These are phyloP conservation scores for Mactra quadrangularis DNA, from an alignment of 1,140 invertebrate genomes.

Conservation along the genomic window DNA sequence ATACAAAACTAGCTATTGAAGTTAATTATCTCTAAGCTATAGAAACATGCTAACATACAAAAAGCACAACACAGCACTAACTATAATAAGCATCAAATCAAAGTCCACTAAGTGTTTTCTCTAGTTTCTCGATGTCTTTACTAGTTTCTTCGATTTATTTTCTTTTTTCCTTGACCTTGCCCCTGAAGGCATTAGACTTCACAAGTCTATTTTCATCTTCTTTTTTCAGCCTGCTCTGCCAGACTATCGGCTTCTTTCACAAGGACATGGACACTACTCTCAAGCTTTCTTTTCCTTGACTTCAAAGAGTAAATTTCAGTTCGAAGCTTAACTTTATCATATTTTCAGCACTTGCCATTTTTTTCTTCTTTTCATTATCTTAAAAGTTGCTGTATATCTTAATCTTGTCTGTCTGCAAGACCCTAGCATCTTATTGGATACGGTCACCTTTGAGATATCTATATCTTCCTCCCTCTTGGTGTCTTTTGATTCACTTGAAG, in stretches of 20 bases:
- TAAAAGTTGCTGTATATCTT: constrained; percentile 34
- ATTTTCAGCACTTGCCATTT: constrained; percentile 31
- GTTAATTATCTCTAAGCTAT: no score
- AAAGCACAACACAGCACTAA: no score
- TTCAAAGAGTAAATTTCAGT: constrained; percentile 19
- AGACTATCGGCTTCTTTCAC: constrained; percentile 34
- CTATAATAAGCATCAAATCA: no score
- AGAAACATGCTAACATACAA: no score
- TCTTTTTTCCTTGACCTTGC: constrained; percentile 30
- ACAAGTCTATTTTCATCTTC: constrained; percentile 47
- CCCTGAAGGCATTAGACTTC: constrained; percentile 52
- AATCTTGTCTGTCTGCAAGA: constrained; percentile 18
- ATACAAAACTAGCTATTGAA: no score
- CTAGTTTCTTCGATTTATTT: constrained; percentile 35
- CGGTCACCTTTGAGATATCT: constrained; percentile 39
- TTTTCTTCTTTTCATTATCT: constrained; percentile 42
- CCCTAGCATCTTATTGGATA: constrained; percentile 29
- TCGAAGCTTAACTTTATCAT: constrained; percentile 5
- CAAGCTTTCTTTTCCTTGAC: constrained; percentile 44
- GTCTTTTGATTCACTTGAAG: constrained; percentile 19
- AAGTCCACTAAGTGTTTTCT: constrained; percentile 18
- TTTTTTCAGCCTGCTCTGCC: constrained; percentile 40
- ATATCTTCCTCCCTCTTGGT: constrained; percentile 4
- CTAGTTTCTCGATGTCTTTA: constrained; percentile 31
- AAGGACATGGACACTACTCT: constrained; percentile 27